Percentiles rank a stretch among this genome's conserved stretches.
phyloP scores from a whole-genome alignment of 2,888 invertebrate species.

The Mesorhabditis sp. region DNA sequence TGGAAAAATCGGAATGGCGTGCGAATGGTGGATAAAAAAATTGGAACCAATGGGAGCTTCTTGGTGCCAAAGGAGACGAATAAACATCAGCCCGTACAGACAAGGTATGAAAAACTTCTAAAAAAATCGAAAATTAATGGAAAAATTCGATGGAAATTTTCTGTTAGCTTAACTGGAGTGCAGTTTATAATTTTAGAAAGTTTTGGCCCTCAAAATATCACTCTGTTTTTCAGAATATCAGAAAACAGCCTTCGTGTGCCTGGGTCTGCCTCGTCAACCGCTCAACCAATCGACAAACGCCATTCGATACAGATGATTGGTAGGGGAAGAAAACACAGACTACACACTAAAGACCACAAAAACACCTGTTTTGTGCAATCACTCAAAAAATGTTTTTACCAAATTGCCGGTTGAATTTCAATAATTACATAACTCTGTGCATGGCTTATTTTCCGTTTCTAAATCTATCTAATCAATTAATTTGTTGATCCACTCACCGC shows the following conservation, averaged over 20 bases:
- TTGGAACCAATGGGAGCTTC: slow-evolving; percentile 7
- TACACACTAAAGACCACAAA: slow-evolving; percentile 19
- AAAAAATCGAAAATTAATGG: too few relatives aligned
- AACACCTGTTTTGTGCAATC: slow-evolving; percentile 23
- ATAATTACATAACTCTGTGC: too few relatives aligned
- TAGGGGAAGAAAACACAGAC: slow-evolving; percentile 34
- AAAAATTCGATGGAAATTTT: too few relatives aligned
- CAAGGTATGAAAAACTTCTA: background rate
- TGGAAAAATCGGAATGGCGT: slow-evolving; percentile 11
- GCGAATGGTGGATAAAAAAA: background rate
- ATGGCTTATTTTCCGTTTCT: too few relatives aligned
- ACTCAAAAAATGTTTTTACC: slow-evolving; percentile 9
- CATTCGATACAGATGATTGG: slow-evolving; percentile 49
- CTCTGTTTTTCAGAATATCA: background rate
- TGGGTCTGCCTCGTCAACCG: slow-evolving; percentile 13
- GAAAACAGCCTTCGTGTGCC: slow-evolving; percentile 19
- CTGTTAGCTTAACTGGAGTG: too few relatives aligned
- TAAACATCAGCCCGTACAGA: background rate
- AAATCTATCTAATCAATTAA: background rate
- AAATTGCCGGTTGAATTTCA: too few relatives aligned
- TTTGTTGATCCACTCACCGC: background rate
- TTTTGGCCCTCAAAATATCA: too few relatives aligned
- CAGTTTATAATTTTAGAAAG: too few relatives aligned
- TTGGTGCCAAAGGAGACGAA: background rate
- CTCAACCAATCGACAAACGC: slow-evolving; percentile 17